Evolutionary conservation across 1,140 invertebrate genomes (phyloP).

Genomic region (Thaumatotibia leucotreta): DNA sequence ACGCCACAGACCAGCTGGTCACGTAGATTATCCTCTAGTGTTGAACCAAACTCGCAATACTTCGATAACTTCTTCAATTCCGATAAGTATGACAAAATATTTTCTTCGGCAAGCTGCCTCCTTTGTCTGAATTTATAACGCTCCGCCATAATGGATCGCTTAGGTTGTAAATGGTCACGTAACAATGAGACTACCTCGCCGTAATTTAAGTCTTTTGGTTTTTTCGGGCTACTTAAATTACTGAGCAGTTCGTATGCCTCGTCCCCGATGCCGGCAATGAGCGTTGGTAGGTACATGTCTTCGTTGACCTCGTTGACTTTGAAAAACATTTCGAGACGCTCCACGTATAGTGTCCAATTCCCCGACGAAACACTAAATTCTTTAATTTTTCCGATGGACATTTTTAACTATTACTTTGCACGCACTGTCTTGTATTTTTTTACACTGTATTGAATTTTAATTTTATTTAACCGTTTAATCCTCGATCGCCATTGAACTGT

Average conservation of each 20-base stretch:
- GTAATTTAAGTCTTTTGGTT: not conserved
- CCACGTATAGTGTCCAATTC: not conserved
- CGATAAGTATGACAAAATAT: not conserved
- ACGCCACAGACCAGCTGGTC: not conserved
- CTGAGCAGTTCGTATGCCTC: not conserved
- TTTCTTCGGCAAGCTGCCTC: not conserved
- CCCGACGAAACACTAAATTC: too few species aligned
- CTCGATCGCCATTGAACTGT: too few species aligned
- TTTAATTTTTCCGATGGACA: too few species aligned
- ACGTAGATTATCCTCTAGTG: not conserved
- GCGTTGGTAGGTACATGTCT: not conserved
- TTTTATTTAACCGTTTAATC: too few species aligned
- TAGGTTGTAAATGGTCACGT: not conserved
- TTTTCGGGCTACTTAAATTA: not conserved
- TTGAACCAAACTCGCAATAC: not conserved
- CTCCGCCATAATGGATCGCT: not conserved
- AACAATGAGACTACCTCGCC: not conserved
- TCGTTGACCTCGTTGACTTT: not conserved
- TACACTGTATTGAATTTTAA: too few species aligned
- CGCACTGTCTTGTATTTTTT: too few species aligned
- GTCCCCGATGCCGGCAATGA: not conserved
- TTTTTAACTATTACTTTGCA: too few species aligned
- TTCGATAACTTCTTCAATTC: not conserved
- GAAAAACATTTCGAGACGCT: not conserved
- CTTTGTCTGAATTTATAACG: constrained; percentile 1